These are phyloP conservation scores for Drosophila cracens DNA, from an alignment of 2,888 invertebrate species.

Conservation along the genomic window DNA sequence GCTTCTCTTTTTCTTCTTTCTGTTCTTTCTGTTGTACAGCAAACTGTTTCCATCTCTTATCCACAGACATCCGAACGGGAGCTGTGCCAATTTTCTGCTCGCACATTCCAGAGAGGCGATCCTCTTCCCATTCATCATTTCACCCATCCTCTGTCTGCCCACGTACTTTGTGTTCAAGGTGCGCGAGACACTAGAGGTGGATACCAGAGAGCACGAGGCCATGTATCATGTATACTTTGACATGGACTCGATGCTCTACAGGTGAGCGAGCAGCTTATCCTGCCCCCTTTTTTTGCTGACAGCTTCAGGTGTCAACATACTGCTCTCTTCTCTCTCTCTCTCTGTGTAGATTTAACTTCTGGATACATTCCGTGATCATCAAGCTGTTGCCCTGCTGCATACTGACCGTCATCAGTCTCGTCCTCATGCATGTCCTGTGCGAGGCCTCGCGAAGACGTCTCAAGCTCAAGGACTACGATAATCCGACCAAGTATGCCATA, in stretches of 20 bases:
- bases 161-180: slow-evolving; percentile 91
- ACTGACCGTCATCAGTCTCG: slow-evolving; percentile 89
- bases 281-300: not conserved
- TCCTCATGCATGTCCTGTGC: slow-evolving; percentile 89
- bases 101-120: slow-evolving; percentile 92
- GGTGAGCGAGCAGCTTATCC: slow-evolving; percentile 65
- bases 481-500: slow-evolving; percentile 85
- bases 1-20: slow-evolving; percentile 49
- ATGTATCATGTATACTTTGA: slow-evolving; percentile 83
- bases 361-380: slow-evolving; percentile 91
- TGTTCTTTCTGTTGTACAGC: slow-evolving; percentile 57
- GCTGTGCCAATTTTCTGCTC: slow-evolving; percentile 91
- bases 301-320: not conserved
- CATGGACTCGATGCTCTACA: slow-evolving; percentile 82
- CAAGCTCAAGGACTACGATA: slow-evolving; percentile 88
- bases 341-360: slow-evolving; percentile 87
- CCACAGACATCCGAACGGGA: slow-evolving; percentile 91
- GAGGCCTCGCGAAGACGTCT: slow-evolving; percentile 91
- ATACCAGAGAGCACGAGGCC: slow-evolving; percentile 66
- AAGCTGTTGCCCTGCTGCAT: slow-evolving; percentile 91
- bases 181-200: slow-evolving; percentile 79
- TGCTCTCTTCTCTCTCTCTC: too few relatives aligned
- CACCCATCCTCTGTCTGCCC: slow-evolving; percentile 93
- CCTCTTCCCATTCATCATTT: slow-evolving; percentile 90
- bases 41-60: slow-evolving; percentile 74